Conservation (phyloP, 2,113 vertebrate genomes). For the Myiozetetes cayanensis region DNA sequence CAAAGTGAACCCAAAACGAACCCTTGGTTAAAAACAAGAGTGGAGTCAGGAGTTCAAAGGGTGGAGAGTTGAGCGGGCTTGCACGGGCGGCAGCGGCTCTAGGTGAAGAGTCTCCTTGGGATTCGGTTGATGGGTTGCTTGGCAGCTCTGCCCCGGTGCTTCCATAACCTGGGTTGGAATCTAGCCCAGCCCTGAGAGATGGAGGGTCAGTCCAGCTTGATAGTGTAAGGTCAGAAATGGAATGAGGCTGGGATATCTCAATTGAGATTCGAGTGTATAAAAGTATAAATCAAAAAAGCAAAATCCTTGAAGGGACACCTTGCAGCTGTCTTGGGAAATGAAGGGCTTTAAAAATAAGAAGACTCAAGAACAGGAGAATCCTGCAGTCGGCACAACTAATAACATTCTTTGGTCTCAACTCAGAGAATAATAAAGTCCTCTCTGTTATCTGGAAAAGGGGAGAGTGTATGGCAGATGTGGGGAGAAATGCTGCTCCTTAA, state of each 20-base stretch:
- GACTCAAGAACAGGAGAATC: neutral
- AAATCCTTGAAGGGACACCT: conserved; percentile 78
- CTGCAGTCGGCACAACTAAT: neutral
- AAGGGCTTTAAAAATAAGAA: conserved; percentile 73
- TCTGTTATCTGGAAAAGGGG: neutral
- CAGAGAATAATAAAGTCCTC: neutral
- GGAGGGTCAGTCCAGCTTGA: conserved; percentile 66
- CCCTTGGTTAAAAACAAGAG: neutral
- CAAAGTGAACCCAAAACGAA: neutral
- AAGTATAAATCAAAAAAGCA: conserved; percentile 78
- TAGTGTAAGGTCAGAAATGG: conserved; percentile 73
- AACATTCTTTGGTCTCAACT: neutral
- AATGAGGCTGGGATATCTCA: conserved; percentile 72
- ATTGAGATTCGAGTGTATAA: conserved; percentile 68
- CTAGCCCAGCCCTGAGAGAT: conserved; percentile 71
- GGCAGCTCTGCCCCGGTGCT: conserved; percentile 66
- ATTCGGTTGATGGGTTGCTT: conserved; percentile 60
- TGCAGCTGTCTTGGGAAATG: conserved; percentile 70
- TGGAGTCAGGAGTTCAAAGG: conserved; percentile 71
- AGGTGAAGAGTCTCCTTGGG: conserved; percentile 65
- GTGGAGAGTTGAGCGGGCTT: conserved; percentile 59
- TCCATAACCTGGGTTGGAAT: conserved; percentile 70
- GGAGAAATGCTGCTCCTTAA: neutral
- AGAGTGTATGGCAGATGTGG: neutral
- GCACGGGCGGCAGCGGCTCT: neutral